A percentile compares a stretch with the other conserved stretches of the same genome.
These are phyloP conservation scores for Loxodonta africana DNA, from an alignment of 2,113 vertebrate species.

Conservation along the genomic window DNA sequence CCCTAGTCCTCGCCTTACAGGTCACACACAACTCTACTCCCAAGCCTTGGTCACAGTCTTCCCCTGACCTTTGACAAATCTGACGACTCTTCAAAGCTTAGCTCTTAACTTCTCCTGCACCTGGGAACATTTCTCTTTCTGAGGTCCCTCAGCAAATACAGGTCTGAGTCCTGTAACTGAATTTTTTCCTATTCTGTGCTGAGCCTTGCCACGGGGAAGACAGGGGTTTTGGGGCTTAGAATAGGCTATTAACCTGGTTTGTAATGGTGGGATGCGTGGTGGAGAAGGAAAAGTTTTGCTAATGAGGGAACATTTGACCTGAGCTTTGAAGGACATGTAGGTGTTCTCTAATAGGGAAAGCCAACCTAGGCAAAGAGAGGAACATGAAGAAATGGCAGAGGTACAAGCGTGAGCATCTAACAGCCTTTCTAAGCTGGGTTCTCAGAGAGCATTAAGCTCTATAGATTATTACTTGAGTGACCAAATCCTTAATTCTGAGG, in stretches of 20 bases:
- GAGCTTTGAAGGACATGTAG: neutral
- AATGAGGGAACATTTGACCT: neutral
- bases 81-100: neutral
- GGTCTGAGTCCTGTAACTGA: neutral
- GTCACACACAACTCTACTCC: neutral
- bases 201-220: neutral
- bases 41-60: neutral
- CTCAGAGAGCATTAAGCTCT: neutral
- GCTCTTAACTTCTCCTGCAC: neutral
- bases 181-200: neutral
- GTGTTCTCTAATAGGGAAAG: neutral
- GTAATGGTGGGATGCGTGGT: neutral
- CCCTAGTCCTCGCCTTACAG: fast-evolving
- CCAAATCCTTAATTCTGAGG: neutral
- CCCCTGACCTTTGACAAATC: neutral
- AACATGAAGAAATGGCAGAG: neutral
- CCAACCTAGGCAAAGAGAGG: neutral
- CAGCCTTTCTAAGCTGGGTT: neutral
- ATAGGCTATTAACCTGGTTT: neutral
- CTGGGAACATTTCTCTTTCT: neutral
- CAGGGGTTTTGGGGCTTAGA: neutral
- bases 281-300: neutral
- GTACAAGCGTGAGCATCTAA: neutral
- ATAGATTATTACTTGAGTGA: neutral
- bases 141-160: neutral